phyloP scores from a whole-genome alignment of 2,797 vertebrate species.

The Poeciliopsis turneri region DNA sequence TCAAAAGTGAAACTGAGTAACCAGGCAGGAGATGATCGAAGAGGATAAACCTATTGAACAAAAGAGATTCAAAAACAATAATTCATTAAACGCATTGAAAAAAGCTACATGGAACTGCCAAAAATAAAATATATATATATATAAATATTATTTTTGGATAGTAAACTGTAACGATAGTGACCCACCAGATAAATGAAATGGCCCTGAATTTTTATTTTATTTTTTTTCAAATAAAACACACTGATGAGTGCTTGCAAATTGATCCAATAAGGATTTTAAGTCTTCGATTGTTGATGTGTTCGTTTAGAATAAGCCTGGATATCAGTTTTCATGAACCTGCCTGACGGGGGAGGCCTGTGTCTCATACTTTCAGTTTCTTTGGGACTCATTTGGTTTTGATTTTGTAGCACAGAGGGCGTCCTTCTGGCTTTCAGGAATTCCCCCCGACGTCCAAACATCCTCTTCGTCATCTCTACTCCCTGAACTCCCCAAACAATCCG shows the following conservation, averaged over 20 bases:
- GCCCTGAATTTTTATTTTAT: background rate
- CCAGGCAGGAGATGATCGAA: background rate
- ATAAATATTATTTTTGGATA: background rate
- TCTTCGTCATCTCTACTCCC: background rate
- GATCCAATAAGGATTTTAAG: background rate
- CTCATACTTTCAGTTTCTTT: slow-evolving; percentile 18
- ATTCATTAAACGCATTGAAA: background rate
- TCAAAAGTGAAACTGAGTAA: background rate
- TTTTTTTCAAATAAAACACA: background rate
- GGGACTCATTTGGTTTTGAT: slow-evolving; percentile 17
- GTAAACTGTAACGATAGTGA: background rate
- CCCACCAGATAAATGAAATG: background rate
- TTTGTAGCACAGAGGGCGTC: background rate
- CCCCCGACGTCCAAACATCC: background rate
- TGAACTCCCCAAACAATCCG: slow-evolving; percentile 13
- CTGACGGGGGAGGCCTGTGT: too few species aligned
- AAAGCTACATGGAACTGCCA: background rate
- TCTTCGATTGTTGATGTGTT: background rate
- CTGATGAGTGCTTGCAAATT: background rate
- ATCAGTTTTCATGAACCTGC: background rate
- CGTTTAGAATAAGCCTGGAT: background rate
- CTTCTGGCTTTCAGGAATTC: background rate
- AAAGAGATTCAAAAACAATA: background rate
- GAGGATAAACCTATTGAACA: background rate
- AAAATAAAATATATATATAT: background rate